phyloP scores from a whole-genome alignment of 1,140 invertebrate genomes.

The Drosophila burlai region DNA sequence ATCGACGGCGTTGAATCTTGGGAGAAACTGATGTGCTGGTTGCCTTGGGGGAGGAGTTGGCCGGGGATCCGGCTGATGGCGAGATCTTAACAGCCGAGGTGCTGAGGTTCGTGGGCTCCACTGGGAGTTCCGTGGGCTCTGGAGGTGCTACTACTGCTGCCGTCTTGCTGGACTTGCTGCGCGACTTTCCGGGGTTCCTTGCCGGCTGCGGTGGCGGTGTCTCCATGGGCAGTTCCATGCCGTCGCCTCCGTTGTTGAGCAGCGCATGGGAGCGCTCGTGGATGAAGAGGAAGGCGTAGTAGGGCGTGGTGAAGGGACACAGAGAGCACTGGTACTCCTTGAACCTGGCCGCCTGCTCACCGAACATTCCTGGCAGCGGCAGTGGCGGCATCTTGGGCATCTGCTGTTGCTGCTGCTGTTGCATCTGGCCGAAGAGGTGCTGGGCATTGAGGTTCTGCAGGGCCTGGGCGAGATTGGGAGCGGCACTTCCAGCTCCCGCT shows the following conservation, averaged over 20 bases:
- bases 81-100: slow-evolving; percentile 30
- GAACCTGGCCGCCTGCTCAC: slow-evolving; percentile 80
- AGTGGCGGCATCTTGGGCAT: slow-evolving; percentile 54
- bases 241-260: slow-evolving; percentile 61
- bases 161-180: slow-evolving; percentile 37
- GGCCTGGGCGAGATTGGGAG: slow-evolving; percentile 77
- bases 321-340: slow-evolving; percentile 95
- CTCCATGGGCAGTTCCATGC: slow-evolving; percentile 49
- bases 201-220: slow-evolving; percentile 20
- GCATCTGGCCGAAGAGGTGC: slow-evolving; percentile 81
- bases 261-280: slow-evolving; percentile 93
- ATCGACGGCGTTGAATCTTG: slow-evolving; percentile 28
- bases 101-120: slow-evolving; percentile 68
- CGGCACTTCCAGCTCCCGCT: slow-evolving; percentile 30
- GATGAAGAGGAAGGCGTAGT: slow-evolving; percentile 94
- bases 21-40: slow-evolving; percentile 31
- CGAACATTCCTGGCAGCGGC: slow-evolving; percentile 87
- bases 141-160: slow-evolving; percentile 6
- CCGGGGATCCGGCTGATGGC: slow-evolving; percentile 14
- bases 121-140: slow-evolving; percentile 3
- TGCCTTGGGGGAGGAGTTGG: slow-evolving; percentile 42
- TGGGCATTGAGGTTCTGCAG: slow-evolving; percentile 78
- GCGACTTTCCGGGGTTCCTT: slow-evolving; percentile 25
- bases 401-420: slow-evolving; percentile 57
- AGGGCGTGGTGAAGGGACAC: slow-evolving; percentile 95